Evolutionary conservation across 53 echinoderm and acorn worm species (phyloP), one percentile per base, ranked within the genome.

Genomic region (Hippasteria phrygiana): DNA sequence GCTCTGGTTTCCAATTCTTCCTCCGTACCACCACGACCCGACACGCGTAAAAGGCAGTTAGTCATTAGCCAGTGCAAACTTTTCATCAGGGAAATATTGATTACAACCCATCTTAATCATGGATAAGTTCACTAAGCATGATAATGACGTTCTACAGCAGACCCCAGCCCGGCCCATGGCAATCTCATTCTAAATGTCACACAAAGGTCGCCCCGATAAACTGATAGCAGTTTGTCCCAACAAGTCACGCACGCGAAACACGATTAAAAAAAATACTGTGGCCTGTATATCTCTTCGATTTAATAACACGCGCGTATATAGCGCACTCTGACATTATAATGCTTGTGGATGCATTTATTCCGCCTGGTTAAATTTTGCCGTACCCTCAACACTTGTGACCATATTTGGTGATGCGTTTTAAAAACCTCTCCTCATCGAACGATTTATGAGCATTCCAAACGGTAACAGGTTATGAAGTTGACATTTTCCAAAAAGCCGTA

Each of bases 321-420:
- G 37, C 40, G 72, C 72, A 72, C 72, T 41, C 43, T 72, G 72
- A 72, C 72, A 72, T 72, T 72, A 72, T n/a, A 34, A 66, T 66
- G 18, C 67, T 18, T 39, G 42, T 42, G 18, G 72, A 8, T 40
- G 72, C 70, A 34, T 59, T 71, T 72, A 72, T 39, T 72, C 41
- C 43, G 43, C 43, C 72, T 41, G 72, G 14, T 8, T 66, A 35
- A 31, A 64, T 64, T 0, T 39, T 41, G 73, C 14, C 36, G 34
- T 43, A 14, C 10, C 31, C 16, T 73, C 43, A n/a, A 82, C 63
- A 32, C 51, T 48, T 50, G 36, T 53, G 70, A 69, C 85, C 67
- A 70, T 85, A 85, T 85, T 85, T 85, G 85, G 85, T 47, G 71
- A 50, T 85, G 85, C 71, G 36, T 66, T 55, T 77, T 62, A 42